These are phyloP conservation scores for Hycleus cichorii DNA, from an alignment of 1,140 invertebrate genomes.

Conservation along the genomic window DNA sequence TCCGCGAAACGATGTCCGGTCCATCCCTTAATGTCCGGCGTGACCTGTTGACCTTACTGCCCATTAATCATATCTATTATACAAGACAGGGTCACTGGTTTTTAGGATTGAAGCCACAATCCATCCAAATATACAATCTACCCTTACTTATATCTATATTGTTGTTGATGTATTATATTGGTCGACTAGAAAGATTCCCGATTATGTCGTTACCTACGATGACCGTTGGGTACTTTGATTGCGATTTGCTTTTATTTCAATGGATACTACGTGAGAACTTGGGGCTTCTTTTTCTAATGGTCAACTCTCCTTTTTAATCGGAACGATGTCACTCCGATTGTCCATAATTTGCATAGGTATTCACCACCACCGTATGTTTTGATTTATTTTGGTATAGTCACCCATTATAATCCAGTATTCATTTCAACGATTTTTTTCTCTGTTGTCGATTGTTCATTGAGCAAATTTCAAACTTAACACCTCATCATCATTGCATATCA, in stretches of 20 bases:
- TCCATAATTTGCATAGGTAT: constrained; percentile 29
- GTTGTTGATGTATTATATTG: neutral
- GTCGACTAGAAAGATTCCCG: constrained; percentile 22
- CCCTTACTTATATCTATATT: neutral
- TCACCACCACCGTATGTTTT: constrained; percentile 26
- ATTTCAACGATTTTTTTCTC: too few relatives aligned
- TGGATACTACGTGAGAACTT: constrained; percentile 33
- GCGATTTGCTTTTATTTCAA: constrained; percentile 25
- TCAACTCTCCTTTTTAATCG: constrained; percentile 18
- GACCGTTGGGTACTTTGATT: constrained; percentile 34
- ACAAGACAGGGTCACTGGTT: constrained; percentile 25
- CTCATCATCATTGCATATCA: too few relatives aligned
- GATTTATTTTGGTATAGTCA: constrained; percentile 24
- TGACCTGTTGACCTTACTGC: constrained; percentile 31
- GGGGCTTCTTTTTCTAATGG: constrained; percentile 20
- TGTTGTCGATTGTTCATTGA: too few relatives aligned
- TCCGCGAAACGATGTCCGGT: constrained; percentile 24
- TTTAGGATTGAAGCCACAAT: constrained; percentile 10
- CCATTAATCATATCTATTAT: constrained; percentile 40
- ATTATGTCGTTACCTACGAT: constrained; percentile 37
- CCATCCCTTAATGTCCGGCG: constrained; percentile 34
- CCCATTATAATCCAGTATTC: too few relatives aligned
- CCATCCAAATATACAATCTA: neutral
- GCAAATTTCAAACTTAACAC: too few relatives aligned
- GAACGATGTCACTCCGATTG: constrained; percentile 21